These are phyloP conservation scores for Amniataba percoides DNA, from an alignment of 2,797 vertebrate genomes.

Conservation along the genomic window DNA sequence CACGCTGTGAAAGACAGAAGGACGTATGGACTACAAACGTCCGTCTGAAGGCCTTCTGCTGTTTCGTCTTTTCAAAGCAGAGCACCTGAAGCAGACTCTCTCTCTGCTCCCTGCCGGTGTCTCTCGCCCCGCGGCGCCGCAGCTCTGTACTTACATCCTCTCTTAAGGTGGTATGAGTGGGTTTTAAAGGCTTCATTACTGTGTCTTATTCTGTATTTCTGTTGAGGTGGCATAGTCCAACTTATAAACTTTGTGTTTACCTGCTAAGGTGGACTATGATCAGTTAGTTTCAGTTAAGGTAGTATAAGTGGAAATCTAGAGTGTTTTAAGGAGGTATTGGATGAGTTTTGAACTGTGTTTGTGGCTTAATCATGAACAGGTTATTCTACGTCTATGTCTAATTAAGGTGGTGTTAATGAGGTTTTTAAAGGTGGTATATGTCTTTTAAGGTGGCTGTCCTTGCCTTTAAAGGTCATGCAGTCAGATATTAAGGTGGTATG, in stretches of 20 bases:
- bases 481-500: constrained; percentile 26
- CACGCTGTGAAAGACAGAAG: no score
- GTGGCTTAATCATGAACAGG: no score
- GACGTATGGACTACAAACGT: no score
- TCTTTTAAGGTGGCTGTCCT: constrained; percentile 6
- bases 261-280: neutral
- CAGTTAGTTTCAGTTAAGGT: no score
- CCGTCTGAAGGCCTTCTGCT: no score
- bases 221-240: constrained; percentile 19
- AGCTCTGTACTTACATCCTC: neutral
- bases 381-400: no score
- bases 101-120: neutral
- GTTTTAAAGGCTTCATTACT: neutral
- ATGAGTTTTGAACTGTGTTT: no score
- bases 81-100: no score
- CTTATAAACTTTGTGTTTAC: no score
- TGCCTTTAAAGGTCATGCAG: neutral
- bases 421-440: neutral
- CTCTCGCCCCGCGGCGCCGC: neutral
- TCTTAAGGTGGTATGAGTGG: neutral
- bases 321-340: neutral
- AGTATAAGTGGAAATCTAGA: no score
- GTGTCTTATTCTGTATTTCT: neutral
- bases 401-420: neutral
- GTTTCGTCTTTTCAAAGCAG: no score